Evolutionary conservation across 37 sponge, comb jelly and placozoan species (phyloP), one percentile per base, ranked within the genome.

Genomic region (Crambe crambe): DNA sequence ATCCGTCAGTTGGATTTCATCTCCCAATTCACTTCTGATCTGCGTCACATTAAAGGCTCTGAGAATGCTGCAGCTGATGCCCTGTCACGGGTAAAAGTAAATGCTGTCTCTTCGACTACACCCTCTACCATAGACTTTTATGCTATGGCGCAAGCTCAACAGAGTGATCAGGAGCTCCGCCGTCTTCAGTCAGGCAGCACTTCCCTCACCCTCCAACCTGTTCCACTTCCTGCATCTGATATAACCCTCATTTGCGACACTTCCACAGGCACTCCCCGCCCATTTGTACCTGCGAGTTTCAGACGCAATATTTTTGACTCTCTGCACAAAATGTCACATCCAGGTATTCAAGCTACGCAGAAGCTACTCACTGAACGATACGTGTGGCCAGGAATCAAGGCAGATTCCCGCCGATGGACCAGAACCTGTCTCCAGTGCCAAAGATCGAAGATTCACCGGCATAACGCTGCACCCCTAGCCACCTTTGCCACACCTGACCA

Each of bases 331-430:
- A 66, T 88, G 1, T 88, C 89, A 21, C 89, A 83, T 37, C 83
- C 89, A 21, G 84, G 89, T 4, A 83, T 88, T 23, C 66, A 68
- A 47, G 89, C 89, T 0, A 88, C 89, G 26, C 89, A 83, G 37
- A 41, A 58, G 37, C 80, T 84, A 15, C 62, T 89, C 62, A 79
- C 85, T 37, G 37, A 75, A 10, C 61, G 85, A 8, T 89, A 74
- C 64, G 90, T 80, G 17, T 89, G 90, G 90, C 90, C 90, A 17
- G 76, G 81, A 2, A 84, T 89, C 76, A 89, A 89, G 39, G 60
- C 85, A 51, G 90, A 84, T 79, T 70, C 84, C 56, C 70, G 85
- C 26, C 30, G 69, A 5, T 89, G 90, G 90, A 67, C 85, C 9
- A 58, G 76, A 20, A 65, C 80, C 32, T 89, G 90, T 74, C 1